phyloP scores from a whole-genome alignment of 2,113 vertebrate species.

The Tachuris rubrigastra region DNA sequence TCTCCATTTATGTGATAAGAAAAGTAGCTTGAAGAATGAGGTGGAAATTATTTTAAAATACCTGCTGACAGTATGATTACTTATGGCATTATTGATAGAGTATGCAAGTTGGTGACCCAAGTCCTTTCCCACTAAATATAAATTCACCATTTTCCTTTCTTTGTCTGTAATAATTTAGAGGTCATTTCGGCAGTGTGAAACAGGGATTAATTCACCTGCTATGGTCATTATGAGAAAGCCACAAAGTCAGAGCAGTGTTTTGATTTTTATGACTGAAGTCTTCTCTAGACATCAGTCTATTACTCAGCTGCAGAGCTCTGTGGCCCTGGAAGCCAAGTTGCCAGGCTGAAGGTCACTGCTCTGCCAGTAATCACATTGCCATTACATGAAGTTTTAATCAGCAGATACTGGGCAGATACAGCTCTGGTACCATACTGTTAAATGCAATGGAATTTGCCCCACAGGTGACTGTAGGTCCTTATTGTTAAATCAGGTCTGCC shows the following conservation, averaged over 20 bases:
- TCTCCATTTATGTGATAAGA: not conserved
- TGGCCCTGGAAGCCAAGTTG: not conserved
- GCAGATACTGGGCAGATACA: not conserved
- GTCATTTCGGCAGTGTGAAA: not conserved
- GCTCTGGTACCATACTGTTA: not conserved
- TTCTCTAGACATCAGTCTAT: not conserved
- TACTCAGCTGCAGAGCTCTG: not conserved
- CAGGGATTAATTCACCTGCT: not conserved
- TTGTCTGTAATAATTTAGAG: not conserved
- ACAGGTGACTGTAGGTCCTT: not conserved
- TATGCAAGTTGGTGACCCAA: not conserved
- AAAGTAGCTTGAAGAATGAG: not conserved
- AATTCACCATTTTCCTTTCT: not conserved
- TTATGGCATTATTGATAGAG: not conserved
- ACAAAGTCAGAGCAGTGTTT: not conserved
- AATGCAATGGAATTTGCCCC: constrained; percentile 34
- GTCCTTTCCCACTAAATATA: not conserved
- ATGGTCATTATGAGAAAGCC: not conserved
- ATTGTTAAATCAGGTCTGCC: not conserved
- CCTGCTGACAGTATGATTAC: not conserved
- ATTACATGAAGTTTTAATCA: constrained; percentile 35
- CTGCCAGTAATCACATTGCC: not conserved
- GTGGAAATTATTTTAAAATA: not conserved
- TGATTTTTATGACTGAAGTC: constrained; percentile 1
- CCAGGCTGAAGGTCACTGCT: constrained; percentile 30